These are phyloP conservation scores for Bubo scandiacus DNA, from an alignment of 2,113 vertebrate species.

Conservation along the genomic window DNA sequence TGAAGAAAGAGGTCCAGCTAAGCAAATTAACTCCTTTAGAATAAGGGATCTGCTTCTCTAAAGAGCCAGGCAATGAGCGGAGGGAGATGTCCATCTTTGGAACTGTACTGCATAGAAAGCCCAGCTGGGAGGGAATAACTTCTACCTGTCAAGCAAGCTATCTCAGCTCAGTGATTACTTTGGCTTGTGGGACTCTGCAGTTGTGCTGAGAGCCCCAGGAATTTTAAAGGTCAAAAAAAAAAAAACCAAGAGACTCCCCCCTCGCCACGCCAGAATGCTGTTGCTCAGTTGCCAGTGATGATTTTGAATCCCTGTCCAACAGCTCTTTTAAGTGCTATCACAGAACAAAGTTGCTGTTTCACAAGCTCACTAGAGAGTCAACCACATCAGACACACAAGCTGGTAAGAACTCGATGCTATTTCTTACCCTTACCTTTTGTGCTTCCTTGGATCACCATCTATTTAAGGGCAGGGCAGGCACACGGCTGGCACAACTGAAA, in stretches of 20 bases:
- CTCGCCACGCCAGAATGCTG: not conserved
- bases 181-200: not conserved
- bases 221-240: not conserved
- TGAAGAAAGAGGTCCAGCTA: not conserved
- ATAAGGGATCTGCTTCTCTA: not conserved
- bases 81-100: not conserved
- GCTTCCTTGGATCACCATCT: not conserved
- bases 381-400: not conserved
- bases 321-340: not conserved
- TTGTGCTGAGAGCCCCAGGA: not conserved
- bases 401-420: not conserved
- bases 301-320: not conserved
- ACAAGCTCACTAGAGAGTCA: not conserved
- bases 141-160: not conserved
- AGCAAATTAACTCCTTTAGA: not conserved
- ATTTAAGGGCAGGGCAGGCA: not conserved
- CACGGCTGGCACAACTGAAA: fast-evolving
- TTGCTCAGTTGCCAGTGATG: not conserved
- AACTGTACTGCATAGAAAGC: not conserved
- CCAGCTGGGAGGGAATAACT: not conserved
- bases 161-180: not conserved
- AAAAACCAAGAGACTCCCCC: not conserved
- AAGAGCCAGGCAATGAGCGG: not conserved
- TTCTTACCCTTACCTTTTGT: not conserved
- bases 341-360: not conserved